These are phyloP conservation scores for Oscheius sp. DNA, from an alignment of 2,888 invertebrate species.

Conservation along the genomic window DNA sequence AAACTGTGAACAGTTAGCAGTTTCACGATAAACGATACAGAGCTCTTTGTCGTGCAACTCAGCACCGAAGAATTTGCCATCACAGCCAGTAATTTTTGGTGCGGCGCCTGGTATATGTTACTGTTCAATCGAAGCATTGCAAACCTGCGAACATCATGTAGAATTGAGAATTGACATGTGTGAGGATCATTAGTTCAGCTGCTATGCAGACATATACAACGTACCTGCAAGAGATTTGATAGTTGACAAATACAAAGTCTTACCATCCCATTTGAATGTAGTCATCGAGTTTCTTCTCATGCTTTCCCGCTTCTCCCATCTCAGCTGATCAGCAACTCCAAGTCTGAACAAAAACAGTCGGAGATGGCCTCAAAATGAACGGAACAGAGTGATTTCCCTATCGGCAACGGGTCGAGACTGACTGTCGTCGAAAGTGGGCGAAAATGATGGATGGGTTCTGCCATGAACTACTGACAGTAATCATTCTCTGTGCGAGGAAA, in stretches of 20 bases:
- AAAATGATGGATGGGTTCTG: slow-evolving; percentile 35
- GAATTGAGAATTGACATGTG: slow-evolving; percentile 54
- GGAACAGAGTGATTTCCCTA: slow-evolving; percentile 26
- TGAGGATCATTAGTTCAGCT: slow-evolving; percentile 52
- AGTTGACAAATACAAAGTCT: slow-evolving; percentile 16
- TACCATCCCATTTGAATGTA: slow-evolving; percentile 55
- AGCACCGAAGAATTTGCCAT: slow-evolving; percentile 29
- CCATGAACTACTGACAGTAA: slow-evolving; percentile 33
- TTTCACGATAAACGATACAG: background rate
- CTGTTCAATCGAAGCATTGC: too few relatives aligned
- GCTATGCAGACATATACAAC: slow-evolving; percentile 48
- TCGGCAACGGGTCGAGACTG: slow-evolving; percentile 16
- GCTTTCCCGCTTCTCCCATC: background rate
- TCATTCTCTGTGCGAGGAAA: background rate
- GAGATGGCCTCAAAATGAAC: background rate
- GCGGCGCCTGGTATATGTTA: slow-evolving; percentile 42
- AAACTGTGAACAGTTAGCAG: slow-evolving; percentile 44
- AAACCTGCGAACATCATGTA: slow-evolving; percentile 64
- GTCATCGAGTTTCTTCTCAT: slow-evolving; percentile 49
- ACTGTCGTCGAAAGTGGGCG: slow-evolving; percentile 32
- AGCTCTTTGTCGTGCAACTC: slow-evolving; percentile 44
- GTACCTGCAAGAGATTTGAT: slow-evolving; percentile 34
- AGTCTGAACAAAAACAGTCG: slow-evolving; percentile 10
- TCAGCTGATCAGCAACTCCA: too few relatives aligned
- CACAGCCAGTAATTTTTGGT: slow-evolving; percentile 44